These are phyloP conservation scores for Tyrophagus putrescentiae DNA, from an alignment of 1,140 invertebrate genomes.

Conservation along the genomic window DNA sequence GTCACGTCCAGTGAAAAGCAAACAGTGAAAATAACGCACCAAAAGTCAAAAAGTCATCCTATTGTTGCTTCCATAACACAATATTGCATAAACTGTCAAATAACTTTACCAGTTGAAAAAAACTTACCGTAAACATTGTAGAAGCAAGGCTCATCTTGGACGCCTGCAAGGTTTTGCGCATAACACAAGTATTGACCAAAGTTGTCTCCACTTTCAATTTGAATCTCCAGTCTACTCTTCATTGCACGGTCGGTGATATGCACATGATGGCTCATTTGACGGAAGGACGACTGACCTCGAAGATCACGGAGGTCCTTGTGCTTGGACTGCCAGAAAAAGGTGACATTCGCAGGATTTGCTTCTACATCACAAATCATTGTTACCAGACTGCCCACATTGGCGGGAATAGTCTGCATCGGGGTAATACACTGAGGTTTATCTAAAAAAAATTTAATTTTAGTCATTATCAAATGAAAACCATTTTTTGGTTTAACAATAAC, in stretches of 20 bases:
- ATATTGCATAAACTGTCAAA: no score
- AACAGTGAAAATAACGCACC: no score
- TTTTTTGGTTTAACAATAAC: no score
- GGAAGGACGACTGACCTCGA: neutral
- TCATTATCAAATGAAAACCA: no score
- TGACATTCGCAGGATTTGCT: slow-evolving; percentile 15
- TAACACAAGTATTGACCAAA: slow-evolving; percentile 19
- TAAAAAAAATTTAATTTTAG: no score
- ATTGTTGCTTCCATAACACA: no score
- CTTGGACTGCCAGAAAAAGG: slow-evolving; percentile 16
- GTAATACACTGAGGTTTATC: slow-evolving; percentile 10
- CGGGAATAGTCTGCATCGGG: slow-evolving; percentile 16
- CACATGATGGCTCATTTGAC: neutral
- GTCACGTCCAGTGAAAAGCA: slow-evolving; percentile 10
- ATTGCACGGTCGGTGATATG: neutral
- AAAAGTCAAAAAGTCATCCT: no score
- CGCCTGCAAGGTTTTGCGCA: slow-evolving; percentile 11
- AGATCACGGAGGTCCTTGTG: neutral
- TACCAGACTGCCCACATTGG: slow-evolving; percentile 11
- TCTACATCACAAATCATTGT: slow-evolving; percentile 13
- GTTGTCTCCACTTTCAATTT: neutral
- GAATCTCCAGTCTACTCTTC: neutral
- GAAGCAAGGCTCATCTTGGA: slow-evolving; percentile 8
- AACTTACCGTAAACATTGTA: slow-evolving; percentile 17
- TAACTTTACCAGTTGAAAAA: no score